These are phyloP conservation scores for Campylomormyrus numenius DNA, from an alignment of 2,113 vertebrate species.

Conservation along the genomic window DNA sequence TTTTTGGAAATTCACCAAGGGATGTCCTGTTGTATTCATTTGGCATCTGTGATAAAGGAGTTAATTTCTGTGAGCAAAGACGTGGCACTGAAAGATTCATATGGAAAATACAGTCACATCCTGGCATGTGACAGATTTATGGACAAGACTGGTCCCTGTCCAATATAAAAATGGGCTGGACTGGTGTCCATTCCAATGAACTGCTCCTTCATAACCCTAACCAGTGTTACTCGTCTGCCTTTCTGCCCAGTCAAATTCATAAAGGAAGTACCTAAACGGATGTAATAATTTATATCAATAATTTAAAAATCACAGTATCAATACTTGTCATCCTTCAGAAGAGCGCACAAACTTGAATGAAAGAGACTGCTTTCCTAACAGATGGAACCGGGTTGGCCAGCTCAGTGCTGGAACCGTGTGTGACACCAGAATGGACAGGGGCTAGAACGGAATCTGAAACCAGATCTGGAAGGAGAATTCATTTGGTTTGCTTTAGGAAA, in stretches of 20 bases:
- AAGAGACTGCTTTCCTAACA: constrained; percentile 40
- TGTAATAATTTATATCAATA: constrained; percentile 51
- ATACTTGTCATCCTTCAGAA: constrained; percentile 58
- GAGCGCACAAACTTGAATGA: constrained; percentile 50
- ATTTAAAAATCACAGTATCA: constrained; percentile 71
- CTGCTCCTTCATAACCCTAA: constrained; percentile 30
- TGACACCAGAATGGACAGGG: background rate
- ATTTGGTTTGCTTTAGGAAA: constrained; percentile 37
- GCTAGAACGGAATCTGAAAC: background rate
- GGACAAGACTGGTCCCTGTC: constrained; percentile 8
- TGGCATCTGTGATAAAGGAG: constrained; percentile 67
- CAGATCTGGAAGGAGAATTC: constrained; percentile 27
- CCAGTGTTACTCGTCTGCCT: constrained; percentile 17
- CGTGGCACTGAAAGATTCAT: constrained; percentile 63
- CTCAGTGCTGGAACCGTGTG: constrained; percentile 40
- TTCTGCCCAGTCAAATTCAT: constrained; percentile 29
- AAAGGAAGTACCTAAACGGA: constrained; percentile 54
- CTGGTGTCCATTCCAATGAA: constrained; percentile 10
- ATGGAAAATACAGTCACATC: constrained; percentile 29
- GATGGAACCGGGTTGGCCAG: constrained; percentile 31
- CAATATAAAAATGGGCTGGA: background rate
- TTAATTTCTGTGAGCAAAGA: constrained; percentile 37
- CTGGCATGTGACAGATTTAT: background rate
- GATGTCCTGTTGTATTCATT: constrained; percentile 55
- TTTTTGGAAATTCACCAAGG: background rate